phyloP scores from a whole-genome alignment of 2,797 vertebrate species.

The Coregonus sp. region DNA sequence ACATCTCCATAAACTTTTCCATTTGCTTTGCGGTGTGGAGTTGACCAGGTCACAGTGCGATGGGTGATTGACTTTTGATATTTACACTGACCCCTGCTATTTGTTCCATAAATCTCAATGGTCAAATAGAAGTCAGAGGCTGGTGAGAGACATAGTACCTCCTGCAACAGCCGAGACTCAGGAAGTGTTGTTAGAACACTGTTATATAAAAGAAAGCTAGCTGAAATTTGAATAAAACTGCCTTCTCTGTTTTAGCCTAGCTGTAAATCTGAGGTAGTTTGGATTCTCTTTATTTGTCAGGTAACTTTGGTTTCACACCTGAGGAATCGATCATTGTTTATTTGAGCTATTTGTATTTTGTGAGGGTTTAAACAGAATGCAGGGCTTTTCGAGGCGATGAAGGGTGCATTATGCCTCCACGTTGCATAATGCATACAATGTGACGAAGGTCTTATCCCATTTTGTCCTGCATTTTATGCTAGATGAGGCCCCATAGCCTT shows the following conservation, averaged over 20 bases:
- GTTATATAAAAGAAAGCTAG: background rate
- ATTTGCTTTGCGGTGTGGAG: slow-evolving; percentile 27
- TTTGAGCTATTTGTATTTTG: slow-evolving; percentile 3
- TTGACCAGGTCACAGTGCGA: background rate
- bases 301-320: background rate
- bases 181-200: background rate
- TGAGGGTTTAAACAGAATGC: background rate
- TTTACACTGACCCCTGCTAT: background rate
- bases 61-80: background rate
- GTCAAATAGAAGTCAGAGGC: background rate
- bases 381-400: background rate
- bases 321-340: background rate
- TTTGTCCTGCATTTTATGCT: background rate
- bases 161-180: background rate
- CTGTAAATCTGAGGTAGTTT: background rate
- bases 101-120: background rate
- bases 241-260: background rate
- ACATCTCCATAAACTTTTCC: slow-evolving; percentile 21
- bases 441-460: background rate
- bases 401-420: background rate
- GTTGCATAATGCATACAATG: background rate
- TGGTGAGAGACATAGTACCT: too few species aligned
- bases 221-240: background rate
- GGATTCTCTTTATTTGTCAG: too few species aligned
- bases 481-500: background rate